These are phyloP conservation scores for Pantala flavescens DNA, from an alignment of 1,140 invertebrate species.

Conservation along the genomic window DNA sequence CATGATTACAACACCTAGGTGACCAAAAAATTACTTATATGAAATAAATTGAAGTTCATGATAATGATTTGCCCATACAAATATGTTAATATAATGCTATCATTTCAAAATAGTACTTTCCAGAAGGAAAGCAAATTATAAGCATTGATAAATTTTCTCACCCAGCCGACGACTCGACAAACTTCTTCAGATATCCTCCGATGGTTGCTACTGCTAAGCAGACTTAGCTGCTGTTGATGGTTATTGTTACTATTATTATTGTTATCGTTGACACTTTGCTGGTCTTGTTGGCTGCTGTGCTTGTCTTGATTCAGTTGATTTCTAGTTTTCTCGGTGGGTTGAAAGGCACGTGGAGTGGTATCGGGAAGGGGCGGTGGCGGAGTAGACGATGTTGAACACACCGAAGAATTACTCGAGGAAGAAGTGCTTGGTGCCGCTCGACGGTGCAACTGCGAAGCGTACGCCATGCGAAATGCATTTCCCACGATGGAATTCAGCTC, in stretches of 20 bases:
- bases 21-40: too few species aligned
- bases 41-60: too few species aligned
- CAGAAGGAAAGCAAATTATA: too few species aligned
- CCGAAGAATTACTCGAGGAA: slow-evolving; percentile 20
- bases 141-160: background rate
- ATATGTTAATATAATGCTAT: too few species aligned
- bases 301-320: background rate
- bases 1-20: too few species aligned
- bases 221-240: background rate
- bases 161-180: background rate
- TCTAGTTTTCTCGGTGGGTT: slow-evolving; percentile 27
- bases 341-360: slow-evolving; percentile 37
- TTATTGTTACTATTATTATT: slow-evolving; percentile 1
- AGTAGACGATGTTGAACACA: background rate
- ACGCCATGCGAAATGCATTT: slow-evolving; percentile 86
- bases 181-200: background rate
- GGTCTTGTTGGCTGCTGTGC: background rate
- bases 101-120: too few species aligned
- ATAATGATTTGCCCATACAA: too few species aligned
- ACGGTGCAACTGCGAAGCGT: slow-evolving; percentile 69
- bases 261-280: background rate
- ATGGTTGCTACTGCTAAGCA: background rate
- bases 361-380: slow-evolving; percentile 32
- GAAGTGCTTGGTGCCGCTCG: slow-evolving; percentile 21
- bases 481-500: slow-evolving; percentile 78